phyloP scores from a whole-genome alignment of 1,140 invertebrate genomes.

The Ectropis grisescens region DNA sequence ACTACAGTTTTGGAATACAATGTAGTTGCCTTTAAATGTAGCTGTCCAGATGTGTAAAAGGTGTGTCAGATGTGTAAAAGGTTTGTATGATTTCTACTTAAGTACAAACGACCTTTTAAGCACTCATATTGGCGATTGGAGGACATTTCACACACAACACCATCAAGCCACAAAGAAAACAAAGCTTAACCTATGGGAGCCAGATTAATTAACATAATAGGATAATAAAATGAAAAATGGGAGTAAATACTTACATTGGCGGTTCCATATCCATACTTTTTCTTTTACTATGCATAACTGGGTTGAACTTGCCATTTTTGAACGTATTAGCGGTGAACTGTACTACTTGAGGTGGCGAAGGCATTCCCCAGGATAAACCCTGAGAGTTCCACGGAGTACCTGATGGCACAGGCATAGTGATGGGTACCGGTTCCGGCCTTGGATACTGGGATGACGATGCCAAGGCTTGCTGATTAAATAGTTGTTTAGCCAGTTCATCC shows the following conservation, averaged over 20 bases:
- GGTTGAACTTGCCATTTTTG: constrained; percentile 18
- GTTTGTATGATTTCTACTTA: no score
- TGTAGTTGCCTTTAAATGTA: no score
- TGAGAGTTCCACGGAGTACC: constrained; percentile 59
- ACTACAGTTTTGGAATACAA: no score
- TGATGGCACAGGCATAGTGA: constrained; percentile 49
- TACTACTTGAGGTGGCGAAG: constrained; percentile 48
- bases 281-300: constrained; percentile 45
- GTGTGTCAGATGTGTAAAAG: no score
- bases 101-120: no score
- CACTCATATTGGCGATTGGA: no score
- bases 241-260: constrained; percentile 36
- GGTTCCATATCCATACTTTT: constrained; percentile 54
- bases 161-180: no score
- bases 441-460: constrained; percentile 20
- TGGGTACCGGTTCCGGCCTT: constrained; percentile 8
- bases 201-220: no score
- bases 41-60: no score
- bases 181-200: no score
- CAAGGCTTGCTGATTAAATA: constrained; percentile 42
- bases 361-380: constrained; percentile 49
- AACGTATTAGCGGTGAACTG: constrained; percentile 51
- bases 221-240: no score
- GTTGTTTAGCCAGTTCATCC: constrained; percentile 49
- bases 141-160: no score